Evolutionary conservation across 64 coral and sea anemone genomes (phyloP).

Genomic region (Montipora sp.): DNA sequence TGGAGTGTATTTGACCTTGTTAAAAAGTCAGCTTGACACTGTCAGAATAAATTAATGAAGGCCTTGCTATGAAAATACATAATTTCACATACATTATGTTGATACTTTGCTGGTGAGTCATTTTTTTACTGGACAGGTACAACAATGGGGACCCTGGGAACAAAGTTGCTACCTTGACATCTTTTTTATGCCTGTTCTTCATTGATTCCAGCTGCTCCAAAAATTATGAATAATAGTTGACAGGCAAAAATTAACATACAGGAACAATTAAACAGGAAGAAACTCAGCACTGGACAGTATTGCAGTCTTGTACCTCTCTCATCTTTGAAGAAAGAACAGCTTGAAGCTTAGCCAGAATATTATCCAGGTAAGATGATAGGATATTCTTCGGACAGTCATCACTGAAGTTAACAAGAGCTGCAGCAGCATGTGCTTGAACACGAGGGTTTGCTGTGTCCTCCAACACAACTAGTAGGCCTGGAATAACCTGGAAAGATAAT

Average conservation of each 20-base stretch:
- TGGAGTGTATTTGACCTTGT: too few species aligned
- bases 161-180: too few species aligned
- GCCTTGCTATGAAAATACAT: too few species aligned
- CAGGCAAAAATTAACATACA: neutral
- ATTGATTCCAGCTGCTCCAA: too few species aligned
- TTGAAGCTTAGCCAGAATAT: constrained; percentile 88
- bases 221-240: neutral
- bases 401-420: constrained; percentile 96
- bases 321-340: constrained; percentile 85
- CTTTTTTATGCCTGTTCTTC: too few species aligned
- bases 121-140: too few species aligned
- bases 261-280: too few species aligned
- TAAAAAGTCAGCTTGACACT: too few species aligned
- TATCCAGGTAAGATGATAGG: constrained; percentile 82
- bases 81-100: too few species aligned
- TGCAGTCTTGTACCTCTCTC: constrained; percentile 70
- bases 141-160: too few species aligned
- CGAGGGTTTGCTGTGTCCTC: constrained; percentile 89
- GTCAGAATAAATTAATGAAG: too few species aligned
- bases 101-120: too few species aligned
- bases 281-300: neutral
- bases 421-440: constrained; percentile 97
- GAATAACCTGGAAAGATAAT: constrained; percentile 67
- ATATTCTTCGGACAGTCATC: constrained; percentile 95
- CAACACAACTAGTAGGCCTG: constrained; percentile 83